phyloP scores from a whole-genome alignment of 2,888 invertebrate species.

The Agapetus fuscipes region DNA sequence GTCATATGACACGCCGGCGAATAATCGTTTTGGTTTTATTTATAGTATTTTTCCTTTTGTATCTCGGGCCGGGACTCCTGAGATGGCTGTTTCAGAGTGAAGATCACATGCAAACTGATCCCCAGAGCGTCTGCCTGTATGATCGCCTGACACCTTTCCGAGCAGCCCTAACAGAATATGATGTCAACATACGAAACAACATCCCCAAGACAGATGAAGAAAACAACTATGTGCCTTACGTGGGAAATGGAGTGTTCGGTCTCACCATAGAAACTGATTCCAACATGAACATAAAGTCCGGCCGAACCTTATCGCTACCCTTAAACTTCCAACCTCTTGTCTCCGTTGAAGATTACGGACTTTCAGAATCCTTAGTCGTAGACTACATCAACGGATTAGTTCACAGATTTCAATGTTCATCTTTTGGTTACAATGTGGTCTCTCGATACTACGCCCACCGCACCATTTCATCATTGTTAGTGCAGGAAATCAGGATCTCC shows the following conservation, averaged over 20 bases:
- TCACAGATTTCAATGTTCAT: constrained; percentile 58
- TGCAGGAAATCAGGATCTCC: constrained; percentile 69
- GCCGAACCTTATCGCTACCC: constrained; percentile 55
- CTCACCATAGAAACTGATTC: constrained; percentile 53
- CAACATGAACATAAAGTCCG: constrained; percentile 55
- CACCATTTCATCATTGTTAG: constrained; percentile 64
- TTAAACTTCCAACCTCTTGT: constrained; percentile 59
- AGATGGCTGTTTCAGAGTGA: constrained; percentile 50
- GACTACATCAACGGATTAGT: constrained; percentile 60
- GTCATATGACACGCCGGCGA: constrained; percentile 42
- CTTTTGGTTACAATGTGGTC: constrained; percentile 50
- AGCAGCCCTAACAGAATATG: constrained; percentile 51
- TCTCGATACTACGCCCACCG: constrained; percentile 73
- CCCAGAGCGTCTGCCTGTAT: constrained; percentile 54
- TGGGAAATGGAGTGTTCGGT: constrained; percentile 67
- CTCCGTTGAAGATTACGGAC: constrained; percentile 42
- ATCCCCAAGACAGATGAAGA: constrained; percentile 43
- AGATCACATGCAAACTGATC: constrained; percentile 34
- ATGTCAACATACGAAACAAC: constrained; percentile 56
- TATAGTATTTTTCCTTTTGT: constrained; percentile 49
- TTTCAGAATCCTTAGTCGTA: constrained; percentile 58
- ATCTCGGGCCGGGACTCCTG: constrained; percentile 54
- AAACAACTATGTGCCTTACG: constrained; percentile 58
- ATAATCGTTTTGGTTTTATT: constrained; percentile 42
- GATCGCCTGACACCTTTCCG: constrained; percentile 54